These are phyloP conservation scores for Axea sp. DNA, from an alignment of 2,888 invertebrate species.

Conservation along the genomic window DNA sequence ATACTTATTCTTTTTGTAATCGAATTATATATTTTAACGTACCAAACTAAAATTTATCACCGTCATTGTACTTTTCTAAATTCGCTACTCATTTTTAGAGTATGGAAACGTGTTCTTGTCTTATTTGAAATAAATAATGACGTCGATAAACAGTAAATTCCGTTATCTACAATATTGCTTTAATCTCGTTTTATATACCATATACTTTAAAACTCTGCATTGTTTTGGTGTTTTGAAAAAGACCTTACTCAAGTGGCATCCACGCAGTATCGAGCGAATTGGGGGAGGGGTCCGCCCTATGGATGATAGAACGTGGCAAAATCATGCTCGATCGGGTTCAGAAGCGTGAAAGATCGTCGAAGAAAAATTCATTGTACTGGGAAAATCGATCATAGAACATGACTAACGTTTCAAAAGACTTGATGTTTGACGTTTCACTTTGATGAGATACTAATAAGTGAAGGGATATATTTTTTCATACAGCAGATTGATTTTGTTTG, in stretches of 20 bases:
- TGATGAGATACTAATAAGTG: background rate
- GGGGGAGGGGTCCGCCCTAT: constrained; percentile 51
- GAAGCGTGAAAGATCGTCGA: background rate
- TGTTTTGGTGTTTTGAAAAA: background rate
- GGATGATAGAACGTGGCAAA: constrained; percentile 47
- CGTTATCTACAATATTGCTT: no score
- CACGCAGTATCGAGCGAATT: constrained; percentile 47
- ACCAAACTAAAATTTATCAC: no score
- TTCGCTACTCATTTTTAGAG: no score
- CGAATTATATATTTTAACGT: no score
- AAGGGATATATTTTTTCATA: background rate
- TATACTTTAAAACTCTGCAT: background rate
- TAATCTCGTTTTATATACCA: no score
- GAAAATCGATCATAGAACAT: no score
- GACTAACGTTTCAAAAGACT: background rate
- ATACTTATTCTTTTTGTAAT: no score
- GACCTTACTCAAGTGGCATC: constrained; percentile 2
- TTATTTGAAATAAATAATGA: no score
- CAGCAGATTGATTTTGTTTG: background rate
- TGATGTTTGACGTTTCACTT: background rate
- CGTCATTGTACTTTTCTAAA: no score
- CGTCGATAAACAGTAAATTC: no score
- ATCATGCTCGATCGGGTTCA: constrained; percentile 28
- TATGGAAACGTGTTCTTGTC: no score
- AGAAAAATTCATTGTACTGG: constrained; percentile 9